phyloP scores from a whole-genome alignment of 2,888 invertebrate species.

The Drosophila histrio region DNA sequence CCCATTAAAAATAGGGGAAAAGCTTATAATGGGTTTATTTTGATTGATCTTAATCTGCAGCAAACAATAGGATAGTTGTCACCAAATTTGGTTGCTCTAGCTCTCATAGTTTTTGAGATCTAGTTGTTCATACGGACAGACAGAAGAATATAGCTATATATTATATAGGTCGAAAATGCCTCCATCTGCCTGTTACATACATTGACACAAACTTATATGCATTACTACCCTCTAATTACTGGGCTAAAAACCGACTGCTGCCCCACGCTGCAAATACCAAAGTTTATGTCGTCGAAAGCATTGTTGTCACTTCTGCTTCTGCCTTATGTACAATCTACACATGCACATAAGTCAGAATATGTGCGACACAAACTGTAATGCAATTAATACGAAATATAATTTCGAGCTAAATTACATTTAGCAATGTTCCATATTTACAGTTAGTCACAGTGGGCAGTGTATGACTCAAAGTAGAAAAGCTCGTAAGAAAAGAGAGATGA shows the following conservation, averaged over 20 bases:
- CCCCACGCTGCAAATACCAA: conserved; percentile 45
- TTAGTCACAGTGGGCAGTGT: conserved; percentile 28
- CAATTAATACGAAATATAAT: conserved; percentile 43
- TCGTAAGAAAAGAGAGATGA: conserved; percentile 18
- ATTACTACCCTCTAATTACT: no score
- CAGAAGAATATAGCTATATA: no score
- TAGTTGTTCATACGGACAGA: no score
- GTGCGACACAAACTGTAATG: neutral
- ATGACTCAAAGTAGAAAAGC: conserved; percentile 34
- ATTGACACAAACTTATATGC: no score
- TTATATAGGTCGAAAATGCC: no score
- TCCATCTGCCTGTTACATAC: no score
- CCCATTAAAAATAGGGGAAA: no score
- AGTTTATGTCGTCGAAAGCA: conserved; percentile 45
- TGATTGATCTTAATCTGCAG: no score
- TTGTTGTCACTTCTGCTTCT: conserved; percentile 17
- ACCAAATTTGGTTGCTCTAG: no score
- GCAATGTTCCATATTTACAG: conserved; percentile 33
- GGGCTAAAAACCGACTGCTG: conserved; percentile 3
- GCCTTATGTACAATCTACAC: conserved; percentile 28
- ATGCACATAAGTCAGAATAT: neutral
- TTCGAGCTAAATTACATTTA: conserved; percentile 16
- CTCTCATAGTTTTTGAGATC: no score
- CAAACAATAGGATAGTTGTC: no score
- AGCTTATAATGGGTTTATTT: no score